Evolutionary conservation across 2,888 invertebrate genomes (phyloP).

Genomic region (Melieria omissa): DNA sequence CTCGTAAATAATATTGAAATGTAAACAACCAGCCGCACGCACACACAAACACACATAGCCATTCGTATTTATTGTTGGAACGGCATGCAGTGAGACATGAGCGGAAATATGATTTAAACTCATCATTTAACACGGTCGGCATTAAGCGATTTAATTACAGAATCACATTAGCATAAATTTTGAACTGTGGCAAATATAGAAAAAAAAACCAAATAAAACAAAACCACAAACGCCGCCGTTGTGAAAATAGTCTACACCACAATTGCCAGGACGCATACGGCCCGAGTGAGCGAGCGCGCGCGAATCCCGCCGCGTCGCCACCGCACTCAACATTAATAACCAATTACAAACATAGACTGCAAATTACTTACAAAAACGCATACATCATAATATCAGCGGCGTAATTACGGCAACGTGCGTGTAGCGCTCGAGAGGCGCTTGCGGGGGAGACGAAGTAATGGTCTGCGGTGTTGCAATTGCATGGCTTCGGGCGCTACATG

Average conservation of each 20-base stretch:
- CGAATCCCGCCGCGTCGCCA: too few species aligned
- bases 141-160: constrained; percentile 17
- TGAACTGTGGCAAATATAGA: not conserved
- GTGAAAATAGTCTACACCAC: too few species aligned
- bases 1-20: not conserved
- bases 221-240: too few species aligned
- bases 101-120: constrained; percentile 18
- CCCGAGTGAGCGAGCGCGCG: too few species aligned
- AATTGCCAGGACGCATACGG: too few species aligned
- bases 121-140: constrained; percentile 14
- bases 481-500: too few species aligned
- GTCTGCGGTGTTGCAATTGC: too few species aligned
- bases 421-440: too few species aligned
- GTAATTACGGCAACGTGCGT: constrained; percentile 7
- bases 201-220: not conserved
- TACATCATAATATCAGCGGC: constrained; percentile 1
- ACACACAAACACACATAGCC: not conserved
- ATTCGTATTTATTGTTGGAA: not conserved
- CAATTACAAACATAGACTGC: constrained; percentile 12
- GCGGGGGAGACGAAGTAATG: too few species aligned
- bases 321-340: constrained; percentile 6
- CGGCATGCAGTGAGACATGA: too few species aligned
- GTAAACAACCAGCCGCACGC: not conserved
- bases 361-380: not conserved
- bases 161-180: constrained; percentile 24